Percentiles rank a stretch among this genome's conserved stretches.
Conservation (phyloP, 30 jellyfish, hydroid and myxozoan species). For the Turritopsis rubra region DNA sequence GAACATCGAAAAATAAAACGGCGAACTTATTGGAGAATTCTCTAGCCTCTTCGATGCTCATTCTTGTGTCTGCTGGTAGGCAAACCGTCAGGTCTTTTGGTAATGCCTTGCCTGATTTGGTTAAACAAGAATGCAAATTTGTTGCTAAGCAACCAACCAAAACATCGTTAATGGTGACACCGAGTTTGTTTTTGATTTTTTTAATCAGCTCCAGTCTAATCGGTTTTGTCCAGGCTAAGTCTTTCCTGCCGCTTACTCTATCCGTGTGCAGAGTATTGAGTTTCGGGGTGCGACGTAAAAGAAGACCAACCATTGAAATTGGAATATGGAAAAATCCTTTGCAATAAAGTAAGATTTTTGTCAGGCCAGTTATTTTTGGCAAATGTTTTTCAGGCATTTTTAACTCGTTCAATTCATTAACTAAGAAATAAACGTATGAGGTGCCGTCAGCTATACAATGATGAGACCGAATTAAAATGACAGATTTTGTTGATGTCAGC, state of each 20-base stretch:
- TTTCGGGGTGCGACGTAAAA: background rate
- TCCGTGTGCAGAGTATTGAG: background rate
- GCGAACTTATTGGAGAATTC: slow-evolving; percentile 5
- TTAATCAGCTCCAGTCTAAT: slow-evolving; percentile 1
- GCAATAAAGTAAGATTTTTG: background rate
- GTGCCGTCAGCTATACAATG: slow-evolving; percentile 21
- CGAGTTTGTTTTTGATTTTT: slow-evolving; percentile 3
- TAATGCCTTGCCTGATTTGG: background rate
- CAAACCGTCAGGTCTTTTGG: background rate
- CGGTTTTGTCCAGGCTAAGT: slow-evolving; percentile 1
- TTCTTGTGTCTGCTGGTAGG: slow-evolving; percentile 8
- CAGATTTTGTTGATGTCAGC: background rate
- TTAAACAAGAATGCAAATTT: background rate
- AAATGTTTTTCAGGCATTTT: background rate
- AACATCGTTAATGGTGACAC: slow-evolving; percentile 22
- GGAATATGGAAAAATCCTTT: slow-evolving; percentile 5
- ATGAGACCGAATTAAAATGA: background rate
- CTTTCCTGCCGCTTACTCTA: slow-evolving; percentile 3
- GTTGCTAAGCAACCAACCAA: slow-evolving; percentile 22
- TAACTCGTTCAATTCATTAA: slow-evolving; percentile 1
- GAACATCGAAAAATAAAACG: background rate
- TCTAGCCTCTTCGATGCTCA: slow-evolving; percentile 6
- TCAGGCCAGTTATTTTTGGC: background rate
- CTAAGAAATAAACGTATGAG: background rate
- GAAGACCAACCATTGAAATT: background rate